Evolutionary conservation across 2,888 invertebrate genomes (phyloP).

Genomic region (Falcaria lacertinaria): DNA sequence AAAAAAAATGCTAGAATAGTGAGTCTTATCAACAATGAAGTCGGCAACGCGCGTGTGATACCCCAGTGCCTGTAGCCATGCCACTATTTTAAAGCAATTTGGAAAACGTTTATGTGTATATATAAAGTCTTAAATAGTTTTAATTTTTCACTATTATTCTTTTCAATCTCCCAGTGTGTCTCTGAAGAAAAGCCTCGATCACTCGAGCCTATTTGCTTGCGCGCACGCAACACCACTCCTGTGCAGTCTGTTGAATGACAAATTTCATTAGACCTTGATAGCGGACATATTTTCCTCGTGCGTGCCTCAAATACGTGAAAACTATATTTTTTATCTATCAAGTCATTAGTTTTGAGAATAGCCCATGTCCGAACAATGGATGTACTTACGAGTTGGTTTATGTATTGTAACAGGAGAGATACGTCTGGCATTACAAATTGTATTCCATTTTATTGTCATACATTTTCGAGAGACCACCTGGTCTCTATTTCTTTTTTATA

Average conservation of each 20-base stretch:
- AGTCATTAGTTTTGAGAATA: constrained; percentile 1
- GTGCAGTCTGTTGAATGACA: constrained; percentile 62
- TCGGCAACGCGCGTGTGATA: no score
- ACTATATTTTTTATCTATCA: constrained; percentile 19
- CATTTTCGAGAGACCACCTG: neutral
- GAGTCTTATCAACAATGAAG: no score
- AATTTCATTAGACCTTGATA: constrained; percentile 73
- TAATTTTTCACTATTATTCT: neutral
- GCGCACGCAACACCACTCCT: constrained; percentile 36
- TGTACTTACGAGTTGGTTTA: neutral
- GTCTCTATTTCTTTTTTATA: no score
- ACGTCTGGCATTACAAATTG: constrained; percentile 2
- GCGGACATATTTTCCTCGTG: constrained; percentile 68
- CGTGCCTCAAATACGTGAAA: constrained; percentile 63
- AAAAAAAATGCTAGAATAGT: no score
- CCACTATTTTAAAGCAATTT: no score
- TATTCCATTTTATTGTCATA: neutral
- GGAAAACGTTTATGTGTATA: no score
- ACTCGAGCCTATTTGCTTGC: constrained; percentile 45
- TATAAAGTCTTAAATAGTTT: neutral
- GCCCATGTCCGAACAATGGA: constrained; percentile 3
- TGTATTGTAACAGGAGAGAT: neutral
- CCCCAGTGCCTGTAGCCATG: no score
- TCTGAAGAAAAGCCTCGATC: constrained; percentile 60
- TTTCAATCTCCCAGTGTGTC: constrained; percentile 39